Evolutionary conservation across 2,113 vertebrate species (phyloP).

Genomic region (Anthoscopus minutus): DNA sequence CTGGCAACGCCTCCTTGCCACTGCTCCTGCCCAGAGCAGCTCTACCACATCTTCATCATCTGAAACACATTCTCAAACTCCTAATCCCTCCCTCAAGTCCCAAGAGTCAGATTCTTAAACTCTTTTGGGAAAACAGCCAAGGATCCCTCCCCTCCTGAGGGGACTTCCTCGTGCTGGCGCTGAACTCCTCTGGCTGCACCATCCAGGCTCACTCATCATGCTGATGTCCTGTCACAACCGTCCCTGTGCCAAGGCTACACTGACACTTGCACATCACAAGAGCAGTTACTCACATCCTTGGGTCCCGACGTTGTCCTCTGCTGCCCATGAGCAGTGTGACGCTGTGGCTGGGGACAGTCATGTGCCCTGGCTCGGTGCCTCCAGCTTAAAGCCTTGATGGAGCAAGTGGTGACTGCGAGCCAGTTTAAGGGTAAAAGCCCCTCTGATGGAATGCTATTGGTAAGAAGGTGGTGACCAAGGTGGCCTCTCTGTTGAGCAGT

Average conservation of each 20-base stretch:
- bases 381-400: not conserved
- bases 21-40: accelerated
- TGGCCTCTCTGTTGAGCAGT: accelerated
- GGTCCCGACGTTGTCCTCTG: accelerated
- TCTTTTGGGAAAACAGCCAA: not conserved
- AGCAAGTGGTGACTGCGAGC: accelerated
- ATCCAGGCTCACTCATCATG: accelerated
- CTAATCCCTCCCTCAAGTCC: accelerated
- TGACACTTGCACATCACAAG: accelerated
- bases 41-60: not conserved
- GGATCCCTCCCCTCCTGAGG: accelerated
- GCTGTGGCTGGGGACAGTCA: not conserved
- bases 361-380: not conserved
- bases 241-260: not conserved
- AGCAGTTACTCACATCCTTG: not conserved
- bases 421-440: no score
- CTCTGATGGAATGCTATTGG: accelerated
- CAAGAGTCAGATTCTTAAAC: not conserved
- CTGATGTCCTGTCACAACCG: accelerated
- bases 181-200: not conserved
- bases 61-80: not conserved
- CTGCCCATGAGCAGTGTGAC: accelerated
- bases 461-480: not conserved
- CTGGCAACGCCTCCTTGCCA: not conserved
- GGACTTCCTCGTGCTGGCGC: accelerated